Conservation (phyloP, 2,113 vertebrate species). For the Chionis minor region DNA sequence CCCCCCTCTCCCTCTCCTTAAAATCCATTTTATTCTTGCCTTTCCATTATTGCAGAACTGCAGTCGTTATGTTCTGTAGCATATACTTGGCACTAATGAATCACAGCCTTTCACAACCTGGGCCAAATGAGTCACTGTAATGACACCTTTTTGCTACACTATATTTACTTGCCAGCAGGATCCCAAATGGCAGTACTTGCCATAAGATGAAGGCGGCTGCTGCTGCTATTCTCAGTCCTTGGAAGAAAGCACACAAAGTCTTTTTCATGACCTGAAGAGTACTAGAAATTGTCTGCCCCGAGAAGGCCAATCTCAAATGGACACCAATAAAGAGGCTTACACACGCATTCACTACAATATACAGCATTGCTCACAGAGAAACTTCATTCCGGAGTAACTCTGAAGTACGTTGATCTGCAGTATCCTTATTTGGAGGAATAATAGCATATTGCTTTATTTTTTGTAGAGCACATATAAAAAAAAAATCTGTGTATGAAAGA, state of each 20-base stretch:
- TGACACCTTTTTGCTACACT: neutral
- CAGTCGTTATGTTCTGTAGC: neutral
- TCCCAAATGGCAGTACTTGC: neutral
- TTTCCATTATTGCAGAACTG: neutral
- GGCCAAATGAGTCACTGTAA: neutral
- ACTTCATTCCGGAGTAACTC: neutral
- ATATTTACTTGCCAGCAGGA: constrained; percentile 38
- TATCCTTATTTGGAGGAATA: neutral
- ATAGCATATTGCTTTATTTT: neutral
- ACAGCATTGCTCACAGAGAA: neutral
- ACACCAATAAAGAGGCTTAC: neutral
- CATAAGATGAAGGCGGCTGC: neutral
- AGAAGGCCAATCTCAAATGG: neutral
- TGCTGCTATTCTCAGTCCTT: neutral
- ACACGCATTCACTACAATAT: neutral
- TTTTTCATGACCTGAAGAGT: neutral
- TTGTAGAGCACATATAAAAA: neutral
- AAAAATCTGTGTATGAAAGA: neutral
- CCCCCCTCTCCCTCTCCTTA: neutral
- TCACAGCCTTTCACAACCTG: neutral
- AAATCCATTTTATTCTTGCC: neutral
- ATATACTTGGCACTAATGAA: constrained; percentile 2
- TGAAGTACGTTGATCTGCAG: neutral
- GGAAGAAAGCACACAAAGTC: neutral
- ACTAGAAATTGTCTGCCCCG: neutral